phyloP scores from a whole-genome alignment of 2,888 invertebrate species.

The Callosobruchus maculatus region DNA sequence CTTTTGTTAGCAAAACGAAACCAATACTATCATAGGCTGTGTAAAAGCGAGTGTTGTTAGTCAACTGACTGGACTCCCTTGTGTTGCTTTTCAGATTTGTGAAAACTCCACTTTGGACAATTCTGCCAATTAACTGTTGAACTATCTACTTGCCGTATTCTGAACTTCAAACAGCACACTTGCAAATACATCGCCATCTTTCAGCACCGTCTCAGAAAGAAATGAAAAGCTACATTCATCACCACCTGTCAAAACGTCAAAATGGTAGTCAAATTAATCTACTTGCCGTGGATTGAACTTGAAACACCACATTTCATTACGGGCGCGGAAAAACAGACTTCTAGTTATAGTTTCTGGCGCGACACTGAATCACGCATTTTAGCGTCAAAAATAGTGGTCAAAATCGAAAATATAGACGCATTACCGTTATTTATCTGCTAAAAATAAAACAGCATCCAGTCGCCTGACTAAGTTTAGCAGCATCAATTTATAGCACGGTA shows the following conservation, averaged over 20 bases:
- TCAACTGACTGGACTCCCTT: too few species aligned
- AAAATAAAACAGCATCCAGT: slow-evolving; percentile 13
- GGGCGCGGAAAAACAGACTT: not conserved
- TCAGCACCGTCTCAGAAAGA: not conserved
- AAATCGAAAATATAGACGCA: slow-evolving; percentile 26
- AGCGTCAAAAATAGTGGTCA: slow-evolving; percentile 26
- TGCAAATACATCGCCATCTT: slow-evolving; percentile 22
- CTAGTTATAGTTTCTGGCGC: not conserved
- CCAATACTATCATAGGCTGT: too few species aligned
- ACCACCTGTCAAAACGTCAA: not conserved
- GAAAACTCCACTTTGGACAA: too few species aligned
- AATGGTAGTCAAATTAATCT: not conserved
- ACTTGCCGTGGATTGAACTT: slow-evolving; percentile 13
- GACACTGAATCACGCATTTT: not conserved
- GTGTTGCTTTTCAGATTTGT: too few species aligned
- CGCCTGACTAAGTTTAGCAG: slow-evolving; percentile 7
- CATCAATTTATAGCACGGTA: not conserved
- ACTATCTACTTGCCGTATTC: slow-evolving; percentile 35
- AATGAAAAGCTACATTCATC: not conserved
- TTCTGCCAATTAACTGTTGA: too few species aligned
- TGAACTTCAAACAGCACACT: slow-evolving; percentile 36
- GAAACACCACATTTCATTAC: slow-evolving; percentile 4
- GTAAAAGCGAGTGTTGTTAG: too few species aligned
- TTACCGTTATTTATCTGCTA: slow-evolving; percentile 18
- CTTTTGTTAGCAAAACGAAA: too few species aligned